Base-by-base conservation (phyloP, 2,113 vertebrate species). In the Pelecanoides urinatrix region DNA sequence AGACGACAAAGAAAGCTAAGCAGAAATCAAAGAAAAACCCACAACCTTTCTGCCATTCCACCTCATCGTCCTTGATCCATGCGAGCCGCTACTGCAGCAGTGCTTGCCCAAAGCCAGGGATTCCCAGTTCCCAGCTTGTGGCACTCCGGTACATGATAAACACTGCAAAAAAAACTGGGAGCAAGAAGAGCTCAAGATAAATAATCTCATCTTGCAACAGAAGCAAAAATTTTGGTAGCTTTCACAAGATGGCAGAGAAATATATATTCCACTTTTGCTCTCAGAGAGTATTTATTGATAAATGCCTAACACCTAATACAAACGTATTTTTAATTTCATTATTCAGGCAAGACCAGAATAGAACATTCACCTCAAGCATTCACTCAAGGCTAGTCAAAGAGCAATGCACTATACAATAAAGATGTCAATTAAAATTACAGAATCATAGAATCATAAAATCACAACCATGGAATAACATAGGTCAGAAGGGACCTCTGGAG, bases 111-210 rank as follows among this genome's bases (percentile, higher is more conserved):
- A 3, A 32, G 50, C 25, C n/a, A 29, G 58, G 56, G 19, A 13
- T 0, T 17, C 10, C 70, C 71, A 20, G 32, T 0, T 17, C 44
- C 34, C 19, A 7, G 42, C 22, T 9, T 47, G 9, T 8, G 22
- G 63, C 18, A 8, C 29, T 5, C 38, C 4, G 2, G 8, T 3
- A 3, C 2, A 3, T 1, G 12, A 62, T 0, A 68, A 10, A 23
- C 6, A 1, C 1, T 4, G 44, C n/a, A 36, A 17, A 45, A 5
- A 49, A 21, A 9, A 9, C 13, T 1, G 27, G 18, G 34, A 45
- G 59, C 53, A 44, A 4, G 5, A 30, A 16, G 21, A 71, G 47
- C 55, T n/a, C 7, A 0, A 40, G 26, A 32, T 0, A 23, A 9
- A 5, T 16, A 10, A 44, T 9, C 21, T 17, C 30, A 78, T 3